These are phyloP conservation scores for Caenorhabditis doughertyi DNA, from an alignment of 2,888 invertebrate genomes.

Conservation along the genomic window DNA sequence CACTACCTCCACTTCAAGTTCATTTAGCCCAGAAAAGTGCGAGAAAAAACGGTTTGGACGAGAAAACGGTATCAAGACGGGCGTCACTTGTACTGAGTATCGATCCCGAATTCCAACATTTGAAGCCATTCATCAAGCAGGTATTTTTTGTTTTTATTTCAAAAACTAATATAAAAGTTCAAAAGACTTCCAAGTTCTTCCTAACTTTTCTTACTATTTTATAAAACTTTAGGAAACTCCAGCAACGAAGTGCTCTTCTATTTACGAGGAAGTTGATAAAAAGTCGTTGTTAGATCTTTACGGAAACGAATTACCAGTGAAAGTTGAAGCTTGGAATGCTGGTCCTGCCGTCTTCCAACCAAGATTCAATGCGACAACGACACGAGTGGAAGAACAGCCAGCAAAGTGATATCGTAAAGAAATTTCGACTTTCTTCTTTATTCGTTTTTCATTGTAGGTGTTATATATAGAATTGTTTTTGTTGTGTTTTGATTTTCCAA, in stretches of 20 bases:
- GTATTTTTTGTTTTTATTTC: constrained; percentile 42
- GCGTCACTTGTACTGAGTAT: constrained; percentile 76
- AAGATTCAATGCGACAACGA: constrained; percentile 67
- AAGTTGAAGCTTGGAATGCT: constrained; percentile 80
- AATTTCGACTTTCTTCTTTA: constrained; percentile 12
- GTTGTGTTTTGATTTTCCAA: constrained; percentile 1
- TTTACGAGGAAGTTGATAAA: constrained; percentile 79
- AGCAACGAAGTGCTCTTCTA: constrained; percentile 52
- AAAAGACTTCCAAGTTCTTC: too few species aligned
- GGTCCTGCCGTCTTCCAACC: constrained; percentile 75
- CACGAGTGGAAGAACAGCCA: constrained; percentile 57
- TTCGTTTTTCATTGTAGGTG: constrained; percentile 13
- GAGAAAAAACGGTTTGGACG: constrained; percentile 62
- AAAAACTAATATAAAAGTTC: too few species aligned
- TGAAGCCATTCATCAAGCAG: constrained; percentile 76
- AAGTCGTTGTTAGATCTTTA: constrained; percentile 75
- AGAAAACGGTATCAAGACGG: constrained; percentile 63
- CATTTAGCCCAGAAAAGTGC: constrained; percentile 66
- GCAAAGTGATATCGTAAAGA: constrained; percentile 21
- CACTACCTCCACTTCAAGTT: constrained; percentile 76
- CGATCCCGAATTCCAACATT: constrained; percentile 79
- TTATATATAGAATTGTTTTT: constrained; percentile 16
- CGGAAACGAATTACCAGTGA: constrained; percentile 79
- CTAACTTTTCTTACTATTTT: too few species aligned
- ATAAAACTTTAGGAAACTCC: constrained; percentile 51